Evolutionary conservation across 2,113 vertebrate genomes (phyloP).

Genomic region (Laticauda colubrina): DNA sequence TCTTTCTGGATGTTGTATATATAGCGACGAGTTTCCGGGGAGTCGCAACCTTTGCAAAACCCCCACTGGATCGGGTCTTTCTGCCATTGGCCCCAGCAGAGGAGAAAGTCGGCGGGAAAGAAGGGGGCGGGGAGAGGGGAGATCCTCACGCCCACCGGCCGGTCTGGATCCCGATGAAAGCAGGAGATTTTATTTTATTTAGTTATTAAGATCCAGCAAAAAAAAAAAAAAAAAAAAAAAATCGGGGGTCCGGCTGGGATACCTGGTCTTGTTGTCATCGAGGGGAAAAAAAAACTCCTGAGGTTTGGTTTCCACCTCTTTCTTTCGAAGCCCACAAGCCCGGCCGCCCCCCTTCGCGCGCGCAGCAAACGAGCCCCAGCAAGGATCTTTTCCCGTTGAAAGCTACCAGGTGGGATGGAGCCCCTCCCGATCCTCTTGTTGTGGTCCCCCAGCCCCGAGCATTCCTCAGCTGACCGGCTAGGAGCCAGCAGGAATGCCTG

Average conservation of each 20-base stretch:
- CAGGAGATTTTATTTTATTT: not conserved
- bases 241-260: not conserved
- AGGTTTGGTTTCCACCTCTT: not conserved
- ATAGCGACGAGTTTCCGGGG: not conserved
- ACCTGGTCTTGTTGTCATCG: not conserved
- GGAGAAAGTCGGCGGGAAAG: not conserved
- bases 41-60: not conserved
- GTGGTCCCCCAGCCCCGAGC: not conserved
- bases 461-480: not conserved
- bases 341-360: rapidly evolving
- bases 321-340: not conserved
- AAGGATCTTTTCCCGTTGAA: not conserved
- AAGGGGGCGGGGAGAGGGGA: rapidly evolving
- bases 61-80: not conserved
- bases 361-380: no score
- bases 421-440: not conserved
- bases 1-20: not conserved
- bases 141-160: not conserved
- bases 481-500: no score
- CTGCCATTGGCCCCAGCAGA: not conserved
- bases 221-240: no score
- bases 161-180: not conserved
- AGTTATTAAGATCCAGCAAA: not conserved
- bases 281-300: not conserved
- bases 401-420: not conserved